Evolutionary conservation across 2,797 vertebrate genomes (phyloP), one percentile per base, ranked within the genome.

Genomic region (Gymnocypris eckloni): DNA sequence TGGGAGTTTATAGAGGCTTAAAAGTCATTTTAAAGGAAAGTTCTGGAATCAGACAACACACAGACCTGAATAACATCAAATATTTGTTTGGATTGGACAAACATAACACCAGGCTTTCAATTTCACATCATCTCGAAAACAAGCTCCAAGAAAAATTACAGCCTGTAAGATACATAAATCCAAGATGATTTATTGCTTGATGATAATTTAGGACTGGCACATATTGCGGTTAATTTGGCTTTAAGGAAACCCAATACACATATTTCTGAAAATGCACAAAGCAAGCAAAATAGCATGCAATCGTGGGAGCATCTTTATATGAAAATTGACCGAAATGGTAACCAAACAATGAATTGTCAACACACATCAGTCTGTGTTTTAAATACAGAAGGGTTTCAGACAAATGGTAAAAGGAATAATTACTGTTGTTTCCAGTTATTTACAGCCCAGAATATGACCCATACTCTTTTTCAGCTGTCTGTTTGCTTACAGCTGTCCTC

Each of bases 401-500:
- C 72, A 77, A 84, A 84, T 33, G 52, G 1, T 61, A 50, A 12
- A 85, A 85, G 67, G 15, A 79, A 79, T 71, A 33, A 61, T 71
- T 79, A 59, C 66, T 39, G 39, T 43, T 71, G 66, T 56, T 61
- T 85, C 41, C 18, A 79, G 67, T 85, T 85, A 85, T 79, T 85
- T 85, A 85, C 41, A 72, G 77, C 25, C 41, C 2, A 2, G n/a
- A 69, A 85, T 79, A 61, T 20, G 67, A 71, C 18, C 77, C 77
- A 64, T n/a, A 39, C 76, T 72, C 41, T 41, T 28, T 37, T 61
- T 85, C 83, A 85, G 83, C 83, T 79, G 83, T 79, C 66, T 6
- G 50, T 69, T 48, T 59, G 83, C 22, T 61, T 39, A 72, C 76
- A 70, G 66, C 77, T 61, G 52, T 71, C 83, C 37, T 2, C 50